Base-by-base conservation (phyloP, 2,888 invertebrate species). In the Amiota mariae region DNA sequence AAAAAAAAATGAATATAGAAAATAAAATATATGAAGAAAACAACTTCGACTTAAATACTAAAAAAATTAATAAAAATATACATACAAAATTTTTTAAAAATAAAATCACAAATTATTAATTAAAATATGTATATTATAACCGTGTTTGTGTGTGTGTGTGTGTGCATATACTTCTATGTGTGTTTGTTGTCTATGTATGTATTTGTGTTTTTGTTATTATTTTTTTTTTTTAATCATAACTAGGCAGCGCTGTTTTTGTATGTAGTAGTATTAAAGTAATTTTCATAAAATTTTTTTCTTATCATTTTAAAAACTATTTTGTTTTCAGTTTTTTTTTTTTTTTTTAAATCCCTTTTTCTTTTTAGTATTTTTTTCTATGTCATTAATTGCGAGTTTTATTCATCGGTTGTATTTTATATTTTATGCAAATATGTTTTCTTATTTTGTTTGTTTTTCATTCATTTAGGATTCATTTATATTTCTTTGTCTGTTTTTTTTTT, bases 351-450 rank as follows among this genome's bases (percentile, higher is more conserved):
- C 36, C 36, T 67, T 68, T 15, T 67, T 46, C 59, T 71, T 46
- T 36, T 57, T 71, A 46, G 10, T 54, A 71, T 1, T 71, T 12
- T 67, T n/a, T n/a, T n/a, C n/a, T n/a, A n/a, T n/a, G n/a, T n/a
- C n/a, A 46, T 49, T 13, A 36, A 36, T 70, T 70, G 36, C 54
- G 54, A 54, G 36, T 56, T 56, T 64, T 36, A 36, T 6, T 36
- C 9, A 59, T 59, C 20, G 59, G 54, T 54, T 68, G 15, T 46
- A 12, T 59, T 24, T 70, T 71, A 71, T 66, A 8, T 66, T 15
- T 49, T 75, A 81, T 79, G 78, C n/a, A 9, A 75, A 77, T n/a
- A 12, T 66, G 20, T 66, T 66, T 36, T 66, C 8, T 12, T 68
- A n/a, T 63, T 36, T 46, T 46, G 12, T 56, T 48, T 72, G 46